Evolutionary conservation across 1,140 invertebrate species (phyloP).

Genomic region (Drosophila sproati): DNA sequence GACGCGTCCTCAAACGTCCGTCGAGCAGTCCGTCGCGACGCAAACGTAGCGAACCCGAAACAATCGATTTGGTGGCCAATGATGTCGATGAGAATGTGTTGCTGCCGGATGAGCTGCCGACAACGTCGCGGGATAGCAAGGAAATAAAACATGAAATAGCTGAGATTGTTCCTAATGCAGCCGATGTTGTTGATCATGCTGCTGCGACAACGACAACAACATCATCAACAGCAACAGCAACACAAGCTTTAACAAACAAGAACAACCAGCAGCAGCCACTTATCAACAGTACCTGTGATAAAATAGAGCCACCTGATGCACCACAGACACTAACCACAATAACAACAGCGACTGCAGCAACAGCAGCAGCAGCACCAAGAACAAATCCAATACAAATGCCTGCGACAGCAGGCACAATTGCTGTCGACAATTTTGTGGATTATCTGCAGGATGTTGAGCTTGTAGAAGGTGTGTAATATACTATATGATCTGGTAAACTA

Average conservation of each 20-base stretch:
- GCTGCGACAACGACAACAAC: slow-evolving; percentile 3
- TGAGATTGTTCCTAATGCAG: slow-evolving; percentile 64
- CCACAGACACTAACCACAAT: slow-evolving; percentile 31
- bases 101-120: slow-evolving; percentile 51
- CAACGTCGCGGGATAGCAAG: slow-evolving; percentile 69
- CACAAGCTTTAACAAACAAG: slow-evolving; percentile 4
- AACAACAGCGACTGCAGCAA: slow-evolving; percentile 18
- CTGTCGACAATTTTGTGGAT: slow-evolving; percentile 56
- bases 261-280: slow-evolving; percentile 53
- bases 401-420: slow-evolving; percentile 11
- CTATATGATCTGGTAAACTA: not conserved
- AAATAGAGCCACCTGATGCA: slow-evolving; percentile 64
- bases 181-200: slow-evolving; percentile 61
- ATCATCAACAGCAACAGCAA: slow-evolving; percentile 18
- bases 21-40: slow-evolving; percentile 67
- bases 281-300: slow-evolving; percentile 84
- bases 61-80: slow-evolving; percentile 30
- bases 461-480: slow-evolving; percentile 47
- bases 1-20: slow-evolving; percentile 64
- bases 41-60: slow-evolving; percentile 44
- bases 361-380: slow-evolving; percentile 18
- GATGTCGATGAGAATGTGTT: slow-evolving; percentile 3
- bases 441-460: slow-evolving; percentile 57
- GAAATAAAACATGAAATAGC: slow-evolving; percentile 46
- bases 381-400: slow-evolving; percentile 40